Conservation (phyloP, 2,113 vertebrate genomes). For the Syngnathoides biaculeatus region DNA sequence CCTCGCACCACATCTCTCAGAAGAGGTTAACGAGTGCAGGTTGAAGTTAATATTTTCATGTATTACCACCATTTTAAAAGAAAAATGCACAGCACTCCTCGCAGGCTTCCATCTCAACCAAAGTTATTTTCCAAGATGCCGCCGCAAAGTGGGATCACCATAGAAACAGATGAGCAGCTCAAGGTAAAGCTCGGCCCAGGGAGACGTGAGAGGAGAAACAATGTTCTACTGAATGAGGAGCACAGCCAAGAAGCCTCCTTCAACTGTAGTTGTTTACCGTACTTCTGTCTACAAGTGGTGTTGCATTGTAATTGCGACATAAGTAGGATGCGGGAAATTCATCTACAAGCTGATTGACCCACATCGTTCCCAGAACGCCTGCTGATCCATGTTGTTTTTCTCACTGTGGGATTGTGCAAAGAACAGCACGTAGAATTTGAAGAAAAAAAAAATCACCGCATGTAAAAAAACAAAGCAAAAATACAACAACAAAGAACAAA, state of each 20-base stretch:
- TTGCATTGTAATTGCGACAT: slow-evolving; percentile 7
- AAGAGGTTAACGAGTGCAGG: not conserved
- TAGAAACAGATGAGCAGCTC: slow-evolving; percentile 64
- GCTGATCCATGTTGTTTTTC: slow-evolving; percentile 17
- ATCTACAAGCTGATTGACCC: slow-evolving; percentile 43
- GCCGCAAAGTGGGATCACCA: slow-evolving; percentile 58
- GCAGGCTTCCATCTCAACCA: slow-evolving; percentile 6
- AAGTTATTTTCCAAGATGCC: slow-evolving; percentile 24
- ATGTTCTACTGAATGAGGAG: slow-evolving; percentile 49
- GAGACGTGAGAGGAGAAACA: slow-evolving; percentile 48
- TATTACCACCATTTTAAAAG: not conserved
- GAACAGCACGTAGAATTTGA: not conserved
- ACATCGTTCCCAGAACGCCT: slow-evolving; percentile 22
- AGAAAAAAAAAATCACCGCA: too few relatives aligned
- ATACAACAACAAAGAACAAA: not conserved
- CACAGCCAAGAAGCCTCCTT: slow-evolving; percentile 9
- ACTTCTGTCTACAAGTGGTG: not conserved
- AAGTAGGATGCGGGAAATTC: not conserved
- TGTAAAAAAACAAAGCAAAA: not conserved
- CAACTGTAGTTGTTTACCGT: slow-evolving; percentile 26
- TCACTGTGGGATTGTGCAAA: slow-evolving; percentile 3
- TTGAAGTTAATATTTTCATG: not conserved
- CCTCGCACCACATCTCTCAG: not conserved
- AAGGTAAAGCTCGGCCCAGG: slow-evolving; percentile 52
- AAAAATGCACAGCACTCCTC: not conserved